Evolutionary conservation across 2,113 vertebrate genomes (phyloP), one percentile per base, ranked within the genome.

Genomic region (Ictalurus furcatus): DNA sequence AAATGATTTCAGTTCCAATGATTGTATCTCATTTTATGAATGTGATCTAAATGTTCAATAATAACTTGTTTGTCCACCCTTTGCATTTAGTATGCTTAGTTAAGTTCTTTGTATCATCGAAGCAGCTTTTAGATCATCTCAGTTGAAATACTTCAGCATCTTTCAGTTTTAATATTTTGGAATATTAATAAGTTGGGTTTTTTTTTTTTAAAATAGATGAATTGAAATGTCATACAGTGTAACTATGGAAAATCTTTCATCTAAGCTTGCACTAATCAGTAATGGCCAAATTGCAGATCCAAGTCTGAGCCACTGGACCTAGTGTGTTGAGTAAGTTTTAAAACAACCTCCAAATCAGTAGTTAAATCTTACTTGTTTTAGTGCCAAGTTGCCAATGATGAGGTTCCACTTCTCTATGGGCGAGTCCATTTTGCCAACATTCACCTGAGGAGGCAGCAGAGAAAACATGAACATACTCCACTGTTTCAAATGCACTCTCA

Each of bases 321-420:
- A 52, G 16, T 74, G 37, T 40, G 17, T 74, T 28, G 5, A 52
- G 23, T 14, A 48, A 12, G 73, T 59, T 82, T 21, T 23, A 40
- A 84, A 48, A 13, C 4, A n/a, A 48, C 6, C 7, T 9, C 1
- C 13, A 67, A 48, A 28, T n/a, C 17, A 25, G 59, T n/a, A 84
- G 9, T 76, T 54, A 30, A 4, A 12, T 14, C 86, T 94, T 94
- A 99, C 98, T 97, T 99, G 98, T 91, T 99, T 99, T 89, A 99
- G 96, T 48, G 98, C 98, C 94, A 99, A 94, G 95, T 99, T 99
- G 61, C 98, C 97, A 89, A 99, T 98, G 90, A 99, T 99, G 17
- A 99, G 95, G 91, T 99, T 99, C 98, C 98, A 99, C 92, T 99
- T 99, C 94, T 99, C 98, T 91, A 99, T 99, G 61, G 98, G 98